Evolutionary conservation across 2,888 invertebrate genomes (phyloP), one percentile per base, ranked within the genome.

Genomic region (Plagiodera versicolora): DNA sequence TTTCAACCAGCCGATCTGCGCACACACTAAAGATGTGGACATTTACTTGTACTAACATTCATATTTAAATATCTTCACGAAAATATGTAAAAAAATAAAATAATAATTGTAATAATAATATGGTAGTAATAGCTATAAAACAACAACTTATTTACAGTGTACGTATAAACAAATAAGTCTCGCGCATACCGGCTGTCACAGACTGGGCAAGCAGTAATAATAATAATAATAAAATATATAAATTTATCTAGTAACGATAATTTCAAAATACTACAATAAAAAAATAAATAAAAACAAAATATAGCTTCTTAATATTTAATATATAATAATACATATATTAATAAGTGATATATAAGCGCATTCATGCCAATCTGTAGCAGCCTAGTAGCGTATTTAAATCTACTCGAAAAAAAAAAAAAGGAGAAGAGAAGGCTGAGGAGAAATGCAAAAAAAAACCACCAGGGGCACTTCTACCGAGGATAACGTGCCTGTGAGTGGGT

Each of bases 81-180:
- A 81, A 80, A 81, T 80, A 81, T 79, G 80, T 81, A 80, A 80
- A 81, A 81, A 81, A 81, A 81, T 81, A 81, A 81, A 80, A 81
- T 80, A 80, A 80, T 80, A 79, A 80, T 78, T 77, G 78, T 76
- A 75, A 76, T 77, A 76, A 76, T 77, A 77, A 77, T 77, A 77
- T 76, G 78, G 76, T 79, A 77, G 78, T 78, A 79, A 80, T 79
- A 79, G 78, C 78, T 80, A 80, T 77, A 79, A 80, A 80, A 80
- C 79, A 81, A 81, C 80, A 81, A 81, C 78, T 77, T 81, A 81
- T 80, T 73, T 79, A 80, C 79, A 80, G 71, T 72, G 71, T 75
- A 72, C 70, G 75, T 79, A 78, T 76, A 76, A 79, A 79, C 77
- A 78, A 79, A 79, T 78, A 77, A 77, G 55, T 60, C 61, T 60